Conservation (phyloP, 2,888 invertebrate genomes). For the Amphipoea oculea region DNA sequence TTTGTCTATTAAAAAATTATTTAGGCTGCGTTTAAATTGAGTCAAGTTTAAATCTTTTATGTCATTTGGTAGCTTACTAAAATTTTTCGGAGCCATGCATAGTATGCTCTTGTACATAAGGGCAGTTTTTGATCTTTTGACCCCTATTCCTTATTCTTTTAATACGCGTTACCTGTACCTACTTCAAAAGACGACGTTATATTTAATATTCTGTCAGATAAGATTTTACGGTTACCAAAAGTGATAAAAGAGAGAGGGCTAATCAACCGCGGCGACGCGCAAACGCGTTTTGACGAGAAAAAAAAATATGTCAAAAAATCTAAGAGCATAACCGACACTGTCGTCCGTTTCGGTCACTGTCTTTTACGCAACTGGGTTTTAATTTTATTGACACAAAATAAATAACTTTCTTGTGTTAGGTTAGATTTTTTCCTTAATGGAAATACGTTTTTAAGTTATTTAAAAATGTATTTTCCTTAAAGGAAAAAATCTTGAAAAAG, state of each 20-base stretch:
- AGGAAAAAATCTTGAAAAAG: not conserved
- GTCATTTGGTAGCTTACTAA: too few species aligned
- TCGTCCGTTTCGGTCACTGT: not conserved
- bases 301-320: not conserved
- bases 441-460: too few species aligned
- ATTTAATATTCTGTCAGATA: not conserved
- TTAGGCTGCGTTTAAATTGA: too few species aligned
- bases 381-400: conserved; percentile 3
- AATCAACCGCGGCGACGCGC: not conserved
- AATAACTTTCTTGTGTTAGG: not conserved
- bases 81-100: too few species aligned
- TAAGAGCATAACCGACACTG: not conserved
- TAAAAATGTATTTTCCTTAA: not conserved
- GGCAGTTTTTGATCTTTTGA: too few species aligned
- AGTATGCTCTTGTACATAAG: too few species aligned
- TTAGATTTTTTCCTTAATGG: too few species aligned
- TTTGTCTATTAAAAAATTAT: too few species aligned
- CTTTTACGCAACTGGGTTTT: not conserved
- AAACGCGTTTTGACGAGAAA: not conserved
- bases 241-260: not conserved
- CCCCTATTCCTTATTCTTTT: not conserved
- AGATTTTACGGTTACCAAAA: not conserved
- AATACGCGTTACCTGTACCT: not conserved
- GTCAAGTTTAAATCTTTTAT: too few species aligned
- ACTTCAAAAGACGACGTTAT: not conserved